Base-by-base conservation (phyloP, 2,888 invertebrate species). In the Diachrysia chrysitis region DNA sequence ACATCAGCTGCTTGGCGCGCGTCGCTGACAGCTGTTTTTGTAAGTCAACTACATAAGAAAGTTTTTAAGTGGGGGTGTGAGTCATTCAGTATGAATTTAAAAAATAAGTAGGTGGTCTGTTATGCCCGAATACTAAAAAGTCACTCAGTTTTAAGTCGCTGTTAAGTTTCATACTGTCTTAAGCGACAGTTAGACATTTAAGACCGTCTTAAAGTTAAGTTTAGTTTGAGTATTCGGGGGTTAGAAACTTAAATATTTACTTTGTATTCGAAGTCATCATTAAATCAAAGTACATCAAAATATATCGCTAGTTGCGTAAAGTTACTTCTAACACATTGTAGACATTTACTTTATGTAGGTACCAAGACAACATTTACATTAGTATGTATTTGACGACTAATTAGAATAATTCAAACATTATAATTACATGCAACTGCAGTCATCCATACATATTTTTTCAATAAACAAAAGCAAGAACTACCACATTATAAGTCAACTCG, bases 1-100 rank as follows among this genome's bases (percentile, higher is more conserved):
- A n/a, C 48, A 69, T 64, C 76, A 71, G 71, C 74, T 75, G 74
- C 71, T 53, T 12, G 37, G 61, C 55, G 66, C 48, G 71, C 62
- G 62, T 57, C 12, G 4, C 2, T 48, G 56, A 54, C 71, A 71
- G 61, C 53, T 66, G 61, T 64, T 58, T 54, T 19, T 23, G 37
- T 23, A 16, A 10, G 32, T 10, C 10, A n/a, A n/a, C 10, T 17
- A 23, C 10, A 48, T 32, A 19, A 17, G 19, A n/a, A 42, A 42
- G 37, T 42, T 4, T n/a, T 42, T 42, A 2, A 37, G 14, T 14
- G 25, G 16, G 16, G 37, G 42, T 42, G n/a, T 42, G 42, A 42
- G 42, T 42, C 42, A 42, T 42, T 16, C 42, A 42, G 42, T 37
- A 25, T 25, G 5, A 6, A n/a, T 42, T 42, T n/a, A 1, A n/a